These are phyloP conservation scores for Atta cephalotes DNA, from an alignment of 1,140 invertebrate species.

Conservation along the genomic window DNA sequence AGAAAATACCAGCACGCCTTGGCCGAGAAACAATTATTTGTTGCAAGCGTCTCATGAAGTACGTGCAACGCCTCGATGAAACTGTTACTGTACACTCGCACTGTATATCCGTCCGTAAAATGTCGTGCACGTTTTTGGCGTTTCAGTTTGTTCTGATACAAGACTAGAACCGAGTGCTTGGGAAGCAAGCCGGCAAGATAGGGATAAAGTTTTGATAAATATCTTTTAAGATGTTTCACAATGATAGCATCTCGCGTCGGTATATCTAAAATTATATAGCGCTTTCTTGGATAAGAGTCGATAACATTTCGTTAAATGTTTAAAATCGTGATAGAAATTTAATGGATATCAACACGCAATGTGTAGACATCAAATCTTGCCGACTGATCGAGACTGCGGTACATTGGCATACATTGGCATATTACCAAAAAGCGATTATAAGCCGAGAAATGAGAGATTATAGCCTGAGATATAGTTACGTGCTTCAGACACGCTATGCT, in stretches of 20 bases:
- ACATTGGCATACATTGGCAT: constrained; percentile 10
- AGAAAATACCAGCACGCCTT: constrained; percentile 75
- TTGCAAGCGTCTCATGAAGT: constrained; percentile 74
- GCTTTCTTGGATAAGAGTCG: neutral
- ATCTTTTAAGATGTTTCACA: constrained; percentile 27
- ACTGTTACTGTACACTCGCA: constrained; percentile 34
- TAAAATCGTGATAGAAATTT: constrained; percentile 27
- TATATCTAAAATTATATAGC: constrained; percentile 7
- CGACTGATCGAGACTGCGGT: constrained; percentile 16
- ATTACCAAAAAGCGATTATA: constrained; percentile 42
- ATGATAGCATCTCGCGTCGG: neutral
- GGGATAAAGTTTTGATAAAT: constrained; percentile 59
- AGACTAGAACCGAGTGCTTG: constrained; percentile 4
- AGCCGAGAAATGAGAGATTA: constrained; percentile 31
- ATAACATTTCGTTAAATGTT: constrained; percentile 30
- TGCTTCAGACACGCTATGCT: constrained; percentile 45
- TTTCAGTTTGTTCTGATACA: constrained; percentile 56
- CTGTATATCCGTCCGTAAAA: constrained; percentile 49
- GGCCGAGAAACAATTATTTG: constrained; percentile 75
- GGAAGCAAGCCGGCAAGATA: neutral
- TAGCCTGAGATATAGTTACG: constrained; percentile 18
- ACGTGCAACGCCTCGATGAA: constrained; percentile 71
- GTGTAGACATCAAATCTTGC: neutral
- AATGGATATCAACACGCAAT: constrained; percentile 26
- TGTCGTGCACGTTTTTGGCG: constrained; percentile 48